Base-by-base conservation (phyloP, 2,113 vertebrate species). In the Fregata magnificens region DNA sequence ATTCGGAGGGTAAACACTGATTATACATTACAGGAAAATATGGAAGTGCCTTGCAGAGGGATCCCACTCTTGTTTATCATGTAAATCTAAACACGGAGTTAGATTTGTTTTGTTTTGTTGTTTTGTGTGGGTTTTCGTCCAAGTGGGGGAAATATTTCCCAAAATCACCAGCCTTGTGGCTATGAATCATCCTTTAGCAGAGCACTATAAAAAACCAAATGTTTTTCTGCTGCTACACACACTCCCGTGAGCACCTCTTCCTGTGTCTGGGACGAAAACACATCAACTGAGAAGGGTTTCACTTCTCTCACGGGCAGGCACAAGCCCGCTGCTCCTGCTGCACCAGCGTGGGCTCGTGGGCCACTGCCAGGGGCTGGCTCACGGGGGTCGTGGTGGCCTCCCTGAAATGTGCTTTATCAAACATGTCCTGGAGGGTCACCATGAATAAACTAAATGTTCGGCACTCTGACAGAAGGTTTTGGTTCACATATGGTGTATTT, bases 231-330 rank as follows among this genome's bases (percentile, higher is more conserved):
- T 84, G 47, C 28, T 44, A 28, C 11, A 20, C 21, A 55, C 18
- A 20, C 14, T 74, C 16, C 29, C 5, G 2, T 3, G 29, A 83
- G 7, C n/a, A 36, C 20, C 16, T 72, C 62, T 85, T 86, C 63
- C 59, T 81, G 45, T 5, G 2, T 8, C 72, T 83, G 5, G 1
- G 42, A 40, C 3, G 4, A 87, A 93, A 84, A 28, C 0, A 0
- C 10, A 69, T 26, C 16, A 55, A 1, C 26, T 13, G 44, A n/a
- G 71, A 72, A 59, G 17, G 8, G 20, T 79, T 91, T 82, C 36
- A 32, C 25, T 80, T 93, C 66, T 85, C 2, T 28, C 2, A 1
- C 2, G 3, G 10, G 40, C 32, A n/a, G 20, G 5, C 45, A 12
- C 14, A 4, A 70, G 24, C 17, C 20, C 6, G 1, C 29, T 47